Percentiles rank a stretch among this genome's conserved stretches.
Evolutionary conservation across 64 coral and sea anemone species (phyloP).

Genomic region (Cladopsammia gracilis): DNA sequence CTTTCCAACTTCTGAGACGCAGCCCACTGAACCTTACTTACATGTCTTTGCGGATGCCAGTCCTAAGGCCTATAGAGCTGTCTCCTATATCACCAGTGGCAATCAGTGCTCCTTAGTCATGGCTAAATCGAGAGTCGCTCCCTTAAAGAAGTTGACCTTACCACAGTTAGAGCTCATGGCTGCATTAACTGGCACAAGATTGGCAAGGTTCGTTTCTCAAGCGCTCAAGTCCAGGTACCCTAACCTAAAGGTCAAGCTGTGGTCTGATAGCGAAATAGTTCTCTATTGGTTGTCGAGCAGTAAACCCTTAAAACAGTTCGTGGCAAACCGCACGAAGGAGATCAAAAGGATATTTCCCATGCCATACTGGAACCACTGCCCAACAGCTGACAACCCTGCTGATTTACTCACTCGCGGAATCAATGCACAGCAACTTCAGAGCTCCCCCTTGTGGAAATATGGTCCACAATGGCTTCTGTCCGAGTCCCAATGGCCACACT

Average conservation of each 20-base stretch:
- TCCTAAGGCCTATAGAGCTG: slow-evolving; percentile 59
- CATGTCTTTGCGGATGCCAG: slow-evolving; percentile 59
- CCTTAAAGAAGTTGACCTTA: slow-evolving; percentile 57
- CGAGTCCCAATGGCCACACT: slow-evolving; percentile 24
- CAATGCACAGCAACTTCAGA: not conserved
- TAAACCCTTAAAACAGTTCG: slow-evolving; percentile 60
- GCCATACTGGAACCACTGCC: slow-evolving; percentile 38
- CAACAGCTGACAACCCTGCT: slow-evolving; percentile 65
- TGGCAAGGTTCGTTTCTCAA: slow-evolving; percentile 25
- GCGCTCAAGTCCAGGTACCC: not conserved
- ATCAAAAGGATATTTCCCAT: slow-evolving; percentile 32
- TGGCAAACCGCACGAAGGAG: slow-evolving; percentile 54
- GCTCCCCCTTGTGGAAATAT: slow-evolving; percentile 28
- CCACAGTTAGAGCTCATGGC: slow-evolving; percentile 77
- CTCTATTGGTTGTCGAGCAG: slow-evolving; percentile 64
- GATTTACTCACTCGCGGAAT: slow-evolving; percentile 42
- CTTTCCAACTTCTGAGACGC: not conserved
- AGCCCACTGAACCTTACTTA: not conserved
- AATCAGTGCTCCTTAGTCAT: slow-evolving; percentile 59
- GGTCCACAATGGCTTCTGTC: slow-evolving; percentile 33
- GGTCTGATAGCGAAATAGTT: slow-evolving; percentile 84
- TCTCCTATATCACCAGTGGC: slow-evolving; percentile 14
- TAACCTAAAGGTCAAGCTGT: slow-evolving; percentile 16
- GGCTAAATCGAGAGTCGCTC: slow-evolving; percentile 69
- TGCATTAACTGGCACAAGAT: slow-evolving; percentile 34